Conservation (phyloP, 2,888 invertebrate species). For the Conomelus anceps region DNA sequence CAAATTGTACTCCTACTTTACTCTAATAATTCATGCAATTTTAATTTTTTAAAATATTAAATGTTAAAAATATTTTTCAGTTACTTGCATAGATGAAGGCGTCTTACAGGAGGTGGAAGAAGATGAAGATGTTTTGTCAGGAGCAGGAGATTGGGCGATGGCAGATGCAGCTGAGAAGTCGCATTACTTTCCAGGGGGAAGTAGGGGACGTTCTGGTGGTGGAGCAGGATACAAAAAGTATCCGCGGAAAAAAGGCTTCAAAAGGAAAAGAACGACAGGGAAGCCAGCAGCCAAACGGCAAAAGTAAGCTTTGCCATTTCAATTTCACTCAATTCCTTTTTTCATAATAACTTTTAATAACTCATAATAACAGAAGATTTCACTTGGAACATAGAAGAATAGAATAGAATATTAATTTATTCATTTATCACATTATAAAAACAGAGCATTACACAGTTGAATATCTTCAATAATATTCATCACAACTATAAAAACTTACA, state of each 20-base stretch:
- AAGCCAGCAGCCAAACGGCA: constrained; percentile 13
- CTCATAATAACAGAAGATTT: no score
- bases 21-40: neutral
- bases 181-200: neutral
- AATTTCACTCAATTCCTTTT: no score
- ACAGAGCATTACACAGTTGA: no score
- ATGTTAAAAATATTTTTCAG: neutral
- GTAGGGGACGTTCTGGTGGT: neutral
- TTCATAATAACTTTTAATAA: no score
- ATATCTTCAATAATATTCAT: no score
- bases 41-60: neutral
- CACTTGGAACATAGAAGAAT: no score
- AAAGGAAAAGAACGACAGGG: neutral
- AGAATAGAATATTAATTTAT: no score
- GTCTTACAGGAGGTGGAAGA: neutral
- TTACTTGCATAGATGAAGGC: neutral
- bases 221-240: neutral
- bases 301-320: neutral
- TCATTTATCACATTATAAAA: no score
- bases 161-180: neutral
- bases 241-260: neutral
- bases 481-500: no score
- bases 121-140: neutral
- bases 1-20: no score
- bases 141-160: neutral